These are phyloP conservation scores for Pseudolycoriella hygida DNA, from an alignment of 2,888 invertebrate genomes.

Conservation along the genomic window DNA sequence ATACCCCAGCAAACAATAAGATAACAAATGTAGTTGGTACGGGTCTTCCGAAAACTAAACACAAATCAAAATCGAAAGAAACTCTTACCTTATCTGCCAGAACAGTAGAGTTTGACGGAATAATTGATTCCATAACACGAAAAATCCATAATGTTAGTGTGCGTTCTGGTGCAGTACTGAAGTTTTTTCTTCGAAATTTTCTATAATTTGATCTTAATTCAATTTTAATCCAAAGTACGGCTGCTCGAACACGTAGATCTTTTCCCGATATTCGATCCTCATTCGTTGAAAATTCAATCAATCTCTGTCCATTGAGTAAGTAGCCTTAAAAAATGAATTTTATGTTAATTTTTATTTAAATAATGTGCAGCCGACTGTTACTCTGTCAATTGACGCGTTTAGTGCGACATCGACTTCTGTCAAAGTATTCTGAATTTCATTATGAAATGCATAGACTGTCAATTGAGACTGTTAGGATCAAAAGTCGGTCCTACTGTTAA, in stretches of 20 bases:
- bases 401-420: too few species aligned
- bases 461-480: too few species aligned
- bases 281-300: constrained; percentile 65
- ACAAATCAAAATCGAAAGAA: too few species aligned
- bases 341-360: too few species aligned
- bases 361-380: too few species aligned
- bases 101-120: constrained; percentile 7
- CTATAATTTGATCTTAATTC: constrained; percentile 12
- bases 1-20: too few species aligned
- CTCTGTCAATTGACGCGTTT: too few species aligned
- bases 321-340: constrained; percentile 39
- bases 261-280: constrained; percentile 23
- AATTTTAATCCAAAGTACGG: constrained; percentile 55
- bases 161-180: constrained; percentile 15
- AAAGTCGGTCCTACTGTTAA: too few species aligned
- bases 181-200: constrained; percentile 4
- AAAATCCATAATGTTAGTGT: constrained; percentile 52
- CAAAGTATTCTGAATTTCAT: too few species aligned
- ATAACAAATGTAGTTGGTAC: too few species aligned
- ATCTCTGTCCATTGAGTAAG: constrained; percentile 64
- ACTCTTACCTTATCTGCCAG: constrained; percentile 41
- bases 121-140: constrained; percentile 33
- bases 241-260: constrained; percentile 56
- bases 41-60: too few species aligned
- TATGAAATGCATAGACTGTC: too few species aligned